phyloP scores from a whole-genome alignment of 2,797 vertebrate genomes.

The Amblyraja radiata region DNA sequence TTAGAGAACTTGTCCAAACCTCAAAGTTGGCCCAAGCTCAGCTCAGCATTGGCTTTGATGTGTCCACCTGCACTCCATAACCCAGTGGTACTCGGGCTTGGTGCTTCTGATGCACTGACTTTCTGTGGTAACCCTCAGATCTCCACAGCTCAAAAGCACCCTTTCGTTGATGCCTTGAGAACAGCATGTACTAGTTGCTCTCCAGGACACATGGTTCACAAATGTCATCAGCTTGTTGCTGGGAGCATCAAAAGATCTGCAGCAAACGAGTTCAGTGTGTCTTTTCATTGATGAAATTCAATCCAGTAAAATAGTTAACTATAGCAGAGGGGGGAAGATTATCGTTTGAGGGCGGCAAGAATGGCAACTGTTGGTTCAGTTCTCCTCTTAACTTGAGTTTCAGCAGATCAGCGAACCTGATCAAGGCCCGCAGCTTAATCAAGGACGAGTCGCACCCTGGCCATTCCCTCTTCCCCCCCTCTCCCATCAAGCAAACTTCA shows the following conservation, averaged over 20 bases:
- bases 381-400: background rate
- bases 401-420: background rate
- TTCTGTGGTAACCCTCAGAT: background rate
- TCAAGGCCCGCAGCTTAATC: too few species aligned
- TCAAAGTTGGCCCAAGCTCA: background rate
- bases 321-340: background rate
- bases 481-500: too few species aligned
- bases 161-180: background rate
- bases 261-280: background rate
- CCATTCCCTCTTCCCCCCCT: too few species aligned
- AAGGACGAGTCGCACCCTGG: too few species aligned
- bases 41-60: background rate
- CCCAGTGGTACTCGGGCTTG: too few species aligned
- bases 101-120: too few species aligned
- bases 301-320: background rate
- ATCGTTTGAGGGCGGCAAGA: background rate
- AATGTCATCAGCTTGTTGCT: background rate
- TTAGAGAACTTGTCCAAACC: background rate
- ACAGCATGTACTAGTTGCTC: background rate
- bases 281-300: background rate
- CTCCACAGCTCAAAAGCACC: background rate
- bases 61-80: background rate
- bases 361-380: background rate
- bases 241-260: background rate
- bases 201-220: background rate